Evolutionary conservation across 2,113 vertebrate species (phyloP), one percentile per base, ranked within the genome.

Genomic region (Monarcha castaneiventris): DNA sequence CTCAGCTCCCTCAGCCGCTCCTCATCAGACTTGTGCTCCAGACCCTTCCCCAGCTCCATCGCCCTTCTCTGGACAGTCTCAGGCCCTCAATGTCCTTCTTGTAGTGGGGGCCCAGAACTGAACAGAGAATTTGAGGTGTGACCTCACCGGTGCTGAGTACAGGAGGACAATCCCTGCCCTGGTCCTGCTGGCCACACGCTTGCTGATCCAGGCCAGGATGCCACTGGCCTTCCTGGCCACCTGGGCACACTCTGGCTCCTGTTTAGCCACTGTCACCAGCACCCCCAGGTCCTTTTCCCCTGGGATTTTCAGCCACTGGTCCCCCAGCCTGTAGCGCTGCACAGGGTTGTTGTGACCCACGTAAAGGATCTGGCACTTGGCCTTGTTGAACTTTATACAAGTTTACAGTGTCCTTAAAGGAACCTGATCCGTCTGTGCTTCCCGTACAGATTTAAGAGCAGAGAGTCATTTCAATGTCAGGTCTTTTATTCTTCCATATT

Each of bases 271-370:
- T 49, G 2, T 11, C 1, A 35, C 13, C 41, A 58, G 7, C 33
- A 63, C 5, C 4, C 8, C 15, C 43, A 63, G 15, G 13, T 35
- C 33, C 15, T 75, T 89, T 63, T 19, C 25, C 6, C 3, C 17
- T 0, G 0, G 19, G 13, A 13, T 73, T 49, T 8, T 4, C 26
- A 43, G 26, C 2, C 13, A 16, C 22, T 32, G 4, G 4, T 21
- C 4, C 11, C 21, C 23, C 22, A 37, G 27, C 16, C 54, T 73
- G 44, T 4, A 61, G 7, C 6, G 1, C 1, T 23, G 13, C 26
- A 0, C 2, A 10, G 23, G 16, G 32, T 13, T 35, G 10, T n/a
- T 49, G 4, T 27, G 48, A 49, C 33, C 23, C 61, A n/a, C 19
- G 25, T 14, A 13, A 54, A 44, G 27, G 14, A 56, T 26, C 23